A percentile compares a stretch with the other conserved stretches of the same genome.
Conservation (phyloP, 2,888 invertebrate species). For the Athalia cordata region DNA sequence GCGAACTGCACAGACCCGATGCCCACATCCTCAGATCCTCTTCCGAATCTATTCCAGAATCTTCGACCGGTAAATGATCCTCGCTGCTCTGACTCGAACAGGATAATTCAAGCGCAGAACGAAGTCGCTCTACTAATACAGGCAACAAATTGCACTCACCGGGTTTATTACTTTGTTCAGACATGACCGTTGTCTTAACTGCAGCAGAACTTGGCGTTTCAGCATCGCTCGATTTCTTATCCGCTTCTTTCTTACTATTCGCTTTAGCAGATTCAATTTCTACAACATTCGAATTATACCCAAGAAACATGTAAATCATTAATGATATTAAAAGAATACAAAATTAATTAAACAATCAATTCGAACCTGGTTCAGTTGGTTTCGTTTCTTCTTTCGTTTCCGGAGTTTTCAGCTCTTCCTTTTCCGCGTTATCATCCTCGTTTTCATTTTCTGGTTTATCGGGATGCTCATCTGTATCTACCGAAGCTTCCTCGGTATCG, state of each 20-base stretch:
- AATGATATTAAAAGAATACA: not conserved
- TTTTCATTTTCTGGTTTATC: conserved; percentile 30
- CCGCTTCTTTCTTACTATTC: conserved; percentile 54
- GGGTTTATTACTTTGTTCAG: conserved; percentile 68
- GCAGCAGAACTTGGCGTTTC: not conserved
- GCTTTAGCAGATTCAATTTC: conserved; percentile 46
- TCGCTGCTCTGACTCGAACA: conserved; percentile 55
- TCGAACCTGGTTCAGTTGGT: conserved; percentile 38
- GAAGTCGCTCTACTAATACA: conserved; percentile 73
- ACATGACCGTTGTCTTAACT: conserved; percentile 45
- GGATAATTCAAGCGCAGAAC: conserved; percentile 70
- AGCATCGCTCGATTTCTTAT: conserved; percentile 54
- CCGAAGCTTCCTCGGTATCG: conserved; percentile 41
- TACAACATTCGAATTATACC: conserved; percentile 19
- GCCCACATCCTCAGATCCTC: conserved; percentile 79
- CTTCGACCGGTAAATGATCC: conserved; percentile 74
- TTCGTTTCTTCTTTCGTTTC: conserved; percentile 13
- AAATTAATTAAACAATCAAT: not conserved
- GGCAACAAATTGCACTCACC: conserved; percentile 73
- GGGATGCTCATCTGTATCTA: conserved; percentile 34
- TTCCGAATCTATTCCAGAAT: conserved; percentile 82
- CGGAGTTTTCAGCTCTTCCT: conserved; percentile 54
- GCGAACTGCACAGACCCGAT: conserved; percentile 74
- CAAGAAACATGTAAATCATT: not conserved
- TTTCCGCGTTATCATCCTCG: conserved; percentile 19